Evolutionary conservation across 2,113 vertebrate species (phyloP), one percentile per base, ranked within the genome.

Genomic region (Callionymus lyra): DNA sequence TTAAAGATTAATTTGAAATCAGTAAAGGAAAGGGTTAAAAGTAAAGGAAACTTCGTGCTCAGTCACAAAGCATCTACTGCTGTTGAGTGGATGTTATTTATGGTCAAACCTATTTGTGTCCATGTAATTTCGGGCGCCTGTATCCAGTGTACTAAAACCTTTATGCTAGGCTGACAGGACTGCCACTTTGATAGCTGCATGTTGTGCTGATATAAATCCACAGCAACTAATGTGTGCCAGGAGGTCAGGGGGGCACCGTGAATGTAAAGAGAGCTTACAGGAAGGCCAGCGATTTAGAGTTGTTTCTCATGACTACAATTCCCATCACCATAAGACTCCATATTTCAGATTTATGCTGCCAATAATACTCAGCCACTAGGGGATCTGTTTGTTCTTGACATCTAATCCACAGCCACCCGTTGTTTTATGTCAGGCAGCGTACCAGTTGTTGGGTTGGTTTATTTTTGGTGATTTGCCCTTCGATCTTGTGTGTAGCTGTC

Each of bases 161-260:
- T 73, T 53, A 72, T 56, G 44, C 42, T 43, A 40, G 53, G 47
- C 19, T 34, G 66, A 44, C 45, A 56, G 63, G 55, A 75, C 51
- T 76, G 58, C 49, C 65, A 68, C 54, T 53, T 67, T 77, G 63
- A 63, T 69, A 58, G 39, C 61, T 56, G 64, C 59, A 59, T 54
- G 61, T 63, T 63, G 59, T 50, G 47, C 47, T 47, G 67, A 65
- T 68, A 75, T 67, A 74, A 71, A 74, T 45, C 38, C 54, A 44
- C 34, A 43, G 53, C 58, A 63, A 27, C 51, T 69, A 70, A 73
- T 68, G 64, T 37, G 51, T 37, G 27, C 47, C 37, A 13, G 44
- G 32, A 27, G 63, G 63, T 67, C 53, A 69, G 63, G 13, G 41
- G 48, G 56, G 21, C 51, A 53, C 33, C 50, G 43, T 53, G 54